These are phyloP conservation scores for Sesamia nonagrioides DNA, from an alignment of 1,140 invertebrate species.

Conservation along the genomic window DNA sequence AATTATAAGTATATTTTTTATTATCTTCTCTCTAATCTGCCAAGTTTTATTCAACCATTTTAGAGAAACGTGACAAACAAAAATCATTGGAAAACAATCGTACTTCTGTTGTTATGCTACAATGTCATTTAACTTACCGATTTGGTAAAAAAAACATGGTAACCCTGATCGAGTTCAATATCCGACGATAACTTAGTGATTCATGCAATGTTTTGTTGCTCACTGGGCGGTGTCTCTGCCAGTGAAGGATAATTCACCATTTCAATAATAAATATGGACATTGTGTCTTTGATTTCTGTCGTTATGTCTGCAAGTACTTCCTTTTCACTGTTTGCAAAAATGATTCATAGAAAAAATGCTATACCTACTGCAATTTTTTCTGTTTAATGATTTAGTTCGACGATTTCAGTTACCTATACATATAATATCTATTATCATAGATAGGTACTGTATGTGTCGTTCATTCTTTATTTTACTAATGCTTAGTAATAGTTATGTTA, in stretches of 20 bases:
- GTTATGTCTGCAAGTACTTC: neutral
- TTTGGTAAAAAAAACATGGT: slow-evolving; percentile 32
- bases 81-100: no score
- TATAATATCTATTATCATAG: no score
- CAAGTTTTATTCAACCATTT: no score
- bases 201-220: slow-evolving; percentile 39
- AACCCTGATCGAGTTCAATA: slow-evolving; percentile 32
- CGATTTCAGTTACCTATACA: no score
- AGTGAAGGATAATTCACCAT: slow-evolving; percentile 33
- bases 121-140: neutral
- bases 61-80: no score
- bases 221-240: neutral
- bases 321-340: neutral
- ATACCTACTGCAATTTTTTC: no score
- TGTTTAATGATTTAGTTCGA: no score
- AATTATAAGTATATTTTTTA: no score
- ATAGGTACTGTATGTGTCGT: no score
- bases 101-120: neutral
- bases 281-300: slow-evolving; percentile 29
- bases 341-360: neutral
- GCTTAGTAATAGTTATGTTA: no score
- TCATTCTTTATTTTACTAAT: no score
- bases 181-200: slow-evolving; percentile 42
- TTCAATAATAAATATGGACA: slow-evolving; percentile 34
- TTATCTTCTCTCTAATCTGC: no score